Evolutionary conservation across 2,113 vertebrate genomes (phyloP), one percentile per base, ranked within the genome.

Genomic region (Daboia siamensis): DNA sequence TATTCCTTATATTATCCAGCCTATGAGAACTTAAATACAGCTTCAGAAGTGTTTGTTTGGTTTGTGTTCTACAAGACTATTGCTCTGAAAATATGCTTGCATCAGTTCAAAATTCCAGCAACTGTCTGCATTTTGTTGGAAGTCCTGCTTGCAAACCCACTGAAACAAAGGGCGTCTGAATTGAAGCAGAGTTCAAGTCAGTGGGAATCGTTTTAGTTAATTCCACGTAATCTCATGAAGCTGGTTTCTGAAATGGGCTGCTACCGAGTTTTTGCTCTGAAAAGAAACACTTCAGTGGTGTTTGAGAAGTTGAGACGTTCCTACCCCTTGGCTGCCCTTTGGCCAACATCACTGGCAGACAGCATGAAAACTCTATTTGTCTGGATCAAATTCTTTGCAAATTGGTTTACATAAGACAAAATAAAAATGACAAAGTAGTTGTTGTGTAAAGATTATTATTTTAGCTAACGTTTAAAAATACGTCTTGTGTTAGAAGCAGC

Each of bases 331-430:
- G 55, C 87, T 24, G 56, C 51, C 90, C 94, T 94, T 90, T 94
- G 92, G 89, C 94, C 95, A 95, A 92, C 7, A 90, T 33, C n/a
- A 59, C 6, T 94, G 92, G 86, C 86, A 96, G 56, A 51, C 23
- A 84, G 74, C 88, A 91, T 10, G 61, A 97, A 96, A 95, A 95
- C 74, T 9, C 93, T 74, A 39, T 29, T 93, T 85, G 87, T 89
- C 91, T 86, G 91, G 52, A 88, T 94, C n/a, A 93, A 87, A 93
- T 48, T 95, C 90, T 92, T 94, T 93, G 46, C 94, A 95, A 95
- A 95, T 10, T 52, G 91, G 52, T 69, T 93, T 95, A 74, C 86
- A 54, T 88, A 91, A 96, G 84, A 87, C 91, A 93, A 90, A 94
- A 89, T 91, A 21, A 95, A 91, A 92, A 94, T 84, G 2, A 90